These are phyloP conservation scores for Pseudanteris insignis DNA, from an alignment of 2,888 invertebrate genomes.

Conservation along the genomic window DNA sequence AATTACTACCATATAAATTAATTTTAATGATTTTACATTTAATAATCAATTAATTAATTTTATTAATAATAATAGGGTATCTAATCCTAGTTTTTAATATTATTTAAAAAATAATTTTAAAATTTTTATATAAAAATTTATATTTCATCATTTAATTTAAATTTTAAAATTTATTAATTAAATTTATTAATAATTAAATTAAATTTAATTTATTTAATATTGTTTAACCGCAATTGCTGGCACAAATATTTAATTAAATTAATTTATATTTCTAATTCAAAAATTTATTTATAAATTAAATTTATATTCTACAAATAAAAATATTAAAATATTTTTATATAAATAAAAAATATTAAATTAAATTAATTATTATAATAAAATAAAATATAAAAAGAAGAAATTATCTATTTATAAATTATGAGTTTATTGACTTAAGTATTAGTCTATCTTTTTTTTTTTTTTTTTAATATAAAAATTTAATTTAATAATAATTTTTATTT, in stretches of 20 bases:
- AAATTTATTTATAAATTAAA: constrained; percentile 72
- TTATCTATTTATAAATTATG: constrained; percentile 32
- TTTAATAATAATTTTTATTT: too few relatives aligned
- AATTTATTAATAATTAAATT: constrained; percentile 75
- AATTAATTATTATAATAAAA: constrained; percentile 14
- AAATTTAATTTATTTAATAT: constrained; percentile 66
- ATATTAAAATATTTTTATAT: constrained; percentile 21
- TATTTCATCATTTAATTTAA: constrained; percentile 65
- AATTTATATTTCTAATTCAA: constrained; percentile 72
- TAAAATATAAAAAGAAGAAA: constrained; percentile 21
- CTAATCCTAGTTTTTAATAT: constrained; percentile 64
- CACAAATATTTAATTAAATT: constrained; percentile 72
- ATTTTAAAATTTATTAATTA: constrained; percentile 26
- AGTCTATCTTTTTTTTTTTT: constrained; percentile 5
- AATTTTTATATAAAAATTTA: constrained; percentile 65
- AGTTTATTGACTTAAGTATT: constrained; percentile 1
- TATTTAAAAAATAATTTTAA: constrained; percentile 62
- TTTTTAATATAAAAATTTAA: neutral
- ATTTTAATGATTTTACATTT: constrained; percentile 67
- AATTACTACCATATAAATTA: constrained; percentile 49
- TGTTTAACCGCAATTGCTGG: constrained; percentile 65
- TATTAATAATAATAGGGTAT: constrained; percentile 69
- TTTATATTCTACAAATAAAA: constrained; percentile 39
- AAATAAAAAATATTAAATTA: constrained; percentile 55
- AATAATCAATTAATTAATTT: constrained; percentile 70